These are phyloP conservation scores for Apteryx mantelli DNA, from an alignment of 2,113 vertebrate species.

Conservation along the genomic window DNA sequence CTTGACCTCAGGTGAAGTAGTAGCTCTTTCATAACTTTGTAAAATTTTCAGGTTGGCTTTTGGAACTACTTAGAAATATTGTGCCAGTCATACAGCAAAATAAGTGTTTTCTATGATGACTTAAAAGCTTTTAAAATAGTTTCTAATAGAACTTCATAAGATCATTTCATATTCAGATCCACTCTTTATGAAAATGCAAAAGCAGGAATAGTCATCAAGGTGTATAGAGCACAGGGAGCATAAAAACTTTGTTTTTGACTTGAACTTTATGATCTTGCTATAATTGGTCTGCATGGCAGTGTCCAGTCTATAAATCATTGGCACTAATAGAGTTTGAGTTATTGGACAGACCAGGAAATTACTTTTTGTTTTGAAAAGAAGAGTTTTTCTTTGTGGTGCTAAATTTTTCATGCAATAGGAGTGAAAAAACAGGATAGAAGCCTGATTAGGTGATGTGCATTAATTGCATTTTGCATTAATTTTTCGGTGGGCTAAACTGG, in stretches of 20 bases:
- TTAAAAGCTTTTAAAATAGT: background rate
- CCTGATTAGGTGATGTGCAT: background rate
- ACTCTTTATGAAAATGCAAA: background rate
- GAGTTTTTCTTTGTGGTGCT: background rate
- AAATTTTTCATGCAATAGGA: background rate
- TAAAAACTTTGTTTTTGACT: accelerated
- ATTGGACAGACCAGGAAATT: background rate
- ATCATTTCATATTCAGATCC: background rate
- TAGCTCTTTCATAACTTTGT: background rate
- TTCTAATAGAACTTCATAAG: background rate
- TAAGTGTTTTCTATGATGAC: background rate
- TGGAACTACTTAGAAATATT: background rate
- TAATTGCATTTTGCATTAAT: background rate
- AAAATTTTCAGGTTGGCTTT: constrained; percentile 11
- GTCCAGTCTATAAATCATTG: background rate
- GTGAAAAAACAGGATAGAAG: background rate
- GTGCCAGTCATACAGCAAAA: background rate
- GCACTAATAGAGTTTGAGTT: background rate
- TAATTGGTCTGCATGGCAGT: background rate
- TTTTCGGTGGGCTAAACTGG: background rate
- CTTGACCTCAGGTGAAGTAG: background rate
- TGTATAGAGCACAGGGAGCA: background rate
- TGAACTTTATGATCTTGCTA: background rate
- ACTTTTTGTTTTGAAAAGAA: background rate
- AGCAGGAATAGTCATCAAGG: background rate